phyloP scores from a whole-genome alignment of 2,888 invertebrate species.

The Lucinisca nassula region DNA sequence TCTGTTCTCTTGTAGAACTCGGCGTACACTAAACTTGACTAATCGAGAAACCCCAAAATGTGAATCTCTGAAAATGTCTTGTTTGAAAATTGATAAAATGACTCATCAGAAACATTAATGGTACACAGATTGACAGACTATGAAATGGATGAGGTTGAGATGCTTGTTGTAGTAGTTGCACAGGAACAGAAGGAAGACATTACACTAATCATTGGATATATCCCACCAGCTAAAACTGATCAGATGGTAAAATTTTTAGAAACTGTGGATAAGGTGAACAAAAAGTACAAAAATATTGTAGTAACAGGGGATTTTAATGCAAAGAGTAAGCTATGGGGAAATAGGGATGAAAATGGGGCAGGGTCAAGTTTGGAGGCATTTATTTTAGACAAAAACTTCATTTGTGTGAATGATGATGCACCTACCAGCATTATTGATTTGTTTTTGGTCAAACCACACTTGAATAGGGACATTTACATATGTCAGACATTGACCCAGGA shows the following conservation, averaged over 20 bases:
- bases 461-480: not conserved
- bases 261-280: not conserved
- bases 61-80: no score
- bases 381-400: not conserved
- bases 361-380: slow-evolving; percentile 13
- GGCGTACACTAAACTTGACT: no score
- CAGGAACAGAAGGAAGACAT: not conserved
- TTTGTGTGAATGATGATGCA: slow-evolving; percentile 18
- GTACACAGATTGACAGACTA: not conserved
- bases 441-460: not conserved
- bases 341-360: not conserved
- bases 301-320: no score
- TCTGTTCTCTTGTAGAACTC: no score
- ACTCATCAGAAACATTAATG: not conserved
- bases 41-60: no score
- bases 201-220: not conserved
- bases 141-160: not conserved
- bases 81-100: no score
- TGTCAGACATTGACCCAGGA: slow-evolving; percentile 27
- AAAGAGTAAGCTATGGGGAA: slow-evolving; percentile 29
- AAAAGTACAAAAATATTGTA: not conserved
- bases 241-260: not conserved
- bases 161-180: not conserved
- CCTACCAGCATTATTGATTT: slow-evolving; percentile 47
- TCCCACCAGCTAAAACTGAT: not conserved